Evolutionary conservation across 2,888 invertebrate genomes (phyloP), one percentile per base, ranked within the genome.

Genomic region (Pandemis heparana): DNA sequence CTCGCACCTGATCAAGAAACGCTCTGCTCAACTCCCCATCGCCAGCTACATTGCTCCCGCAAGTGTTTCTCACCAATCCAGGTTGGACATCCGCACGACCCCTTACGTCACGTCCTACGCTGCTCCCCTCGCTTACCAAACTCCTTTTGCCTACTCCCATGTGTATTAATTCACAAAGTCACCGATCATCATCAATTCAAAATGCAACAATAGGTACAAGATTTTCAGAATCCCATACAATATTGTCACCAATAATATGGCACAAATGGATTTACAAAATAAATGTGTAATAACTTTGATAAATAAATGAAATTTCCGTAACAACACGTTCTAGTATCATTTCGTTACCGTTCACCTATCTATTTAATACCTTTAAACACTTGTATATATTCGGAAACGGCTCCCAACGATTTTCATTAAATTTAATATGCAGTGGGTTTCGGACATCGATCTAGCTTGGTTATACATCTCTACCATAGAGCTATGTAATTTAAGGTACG

Each of bases 1-100:
- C 75, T 75, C 85, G 7, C 89, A 90, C 73, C 82, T 86, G 18
- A 90, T 90, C 71, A 90, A 91, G 83, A 89, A 91, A 77, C 84
- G 88, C 5, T 89, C 89, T 8, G 85, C 83, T 63, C 81, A 80
- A 63, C 75, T 84, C 23, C 74, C 83, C 46, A 53, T 78, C 23
- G 78, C 80, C 66, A 71, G 88, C 5, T 83, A 84, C 78, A 65
- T 86, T 14, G 84, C 87, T 12, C 87, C 89, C 18, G 77, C 86
- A n/a, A 77, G 89, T 1, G 83, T 80, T 75, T 85, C 88, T 5
- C 82, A 82, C 16, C 86, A 87, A 75, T 86, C 87, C 51, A 83
- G 89, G 75, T 78, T 88, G 41, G 88, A 88, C 70, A 75, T 83
- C 71, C 82, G 84, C 43, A 79, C 23, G 9, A 23, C 86, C 68